Evolutionary conservation across 30 jellyfish, hydroid and myxozoan genomes (phyloP), one percentile per base, ranked within the genome.

Genomic region (Morbakka virulenta): DNA sequence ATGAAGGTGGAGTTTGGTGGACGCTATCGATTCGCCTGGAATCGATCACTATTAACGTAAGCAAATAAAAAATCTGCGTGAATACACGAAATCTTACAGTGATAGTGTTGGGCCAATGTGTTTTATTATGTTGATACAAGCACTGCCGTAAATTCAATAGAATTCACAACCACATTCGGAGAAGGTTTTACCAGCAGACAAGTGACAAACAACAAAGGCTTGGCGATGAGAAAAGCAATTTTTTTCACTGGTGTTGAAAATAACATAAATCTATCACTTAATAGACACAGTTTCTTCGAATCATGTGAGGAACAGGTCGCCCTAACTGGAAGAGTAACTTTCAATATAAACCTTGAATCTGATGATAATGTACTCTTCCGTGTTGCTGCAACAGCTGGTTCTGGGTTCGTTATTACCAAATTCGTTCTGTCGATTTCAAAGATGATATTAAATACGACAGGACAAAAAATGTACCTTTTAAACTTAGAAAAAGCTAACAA

Each of bases 41-140:
- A 72, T 72, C 21, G 52, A 72, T 50, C 84, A 72, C 12, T n/a
- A n/a, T n/a, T n/a, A n/a, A n/a, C 73, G 53, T 23, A 49, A 49
- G 4, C 26, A 72, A 0, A 57, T 72, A 24, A 72, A 72, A 50
- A 72, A 72, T 32, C 76, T 72, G 1, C 1, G 52, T 1, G 84
- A 72, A 29, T 72, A 28, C 28, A 49, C 75, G 52, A 72, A 72
- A 34, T 28, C 76, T 3, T 50, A 72, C 52, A 50, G 84, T 50
- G 84, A 72, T 2, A 3, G 29, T 21, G 13, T 72, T 2, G 84
- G 84, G 2, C 75, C 25, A 13, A 36, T 28, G 28, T 72, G 52
- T 72, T 72, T 72, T 73, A 72, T 28, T 72, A 72, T 27, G 52
- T 52, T 36, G 84, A 72, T 50, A 72, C 84, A 41, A 27, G 73